Percentiles rank a stretch among this genome's conserved stretches.
Conservation (phyloP, 2,113 vertebrate genomes). For the Corapipo altera region DNA sequence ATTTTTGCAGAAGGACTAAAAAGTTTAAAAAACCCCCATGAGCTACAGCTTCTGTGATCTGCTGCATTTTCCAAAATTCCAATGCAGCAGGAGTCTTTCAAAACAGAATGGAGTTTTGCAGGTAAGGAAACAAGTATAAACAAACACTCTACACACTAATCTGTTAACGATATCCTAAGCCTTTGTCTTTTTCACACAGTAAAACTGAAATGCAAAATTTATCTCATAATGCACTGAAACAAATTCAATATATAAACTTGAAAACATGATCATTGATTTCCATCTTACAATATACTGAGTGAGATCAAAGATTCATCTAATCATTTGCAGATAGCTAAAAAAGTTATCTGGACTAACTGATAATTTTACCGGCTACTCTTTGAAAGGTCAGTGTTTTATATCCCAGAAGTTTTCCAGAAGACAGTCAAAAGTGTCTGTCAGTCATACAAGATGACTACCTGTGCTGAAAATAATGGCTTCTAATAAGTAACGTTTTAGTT, state of each 20-base stretch:
- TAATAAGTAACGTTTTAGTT: not conserved
- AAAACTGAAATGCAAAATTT: not conserved
- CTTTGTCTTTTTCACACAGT: not conserved
- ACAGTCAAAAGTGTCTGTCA: not conserved
- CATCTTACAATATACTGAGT: not conserved
- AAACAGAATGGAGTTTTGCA: not conserved
- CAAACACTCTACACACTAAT: not conserved
- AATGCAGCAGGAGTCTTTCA: not conserved
- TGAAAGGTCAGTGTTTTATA: not conserved
- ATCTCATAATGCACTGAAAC: not conserved
- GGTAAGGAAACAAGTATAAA: not conserved
- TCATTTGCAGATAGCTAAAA: not conserved
- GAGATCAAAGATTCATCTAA: not conserved
- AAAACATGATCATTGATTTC: not conserved
- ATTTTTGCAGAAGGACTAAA: not conserved
- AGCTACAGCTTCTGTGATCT: not conserved
- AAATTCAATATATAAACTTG: not conserved
- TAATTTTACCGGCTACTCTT: not conserved
- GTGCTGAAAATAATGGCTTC: not conserved
- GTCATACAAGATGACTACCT: not conserved
- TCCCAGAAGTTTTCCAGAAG: not conserved
- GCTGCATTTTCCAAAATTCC: not conserved
- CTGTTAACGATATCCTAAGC: not conserved
- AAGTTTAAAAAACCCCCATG: accelerated
- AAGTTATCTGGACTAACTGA: not conserved